Evolutionary conservation across 2,797 vertebrate genomes (phyloP), one percentile per base, ranked within the genome.

Genomic region (Emys orbicularis): DNA sequence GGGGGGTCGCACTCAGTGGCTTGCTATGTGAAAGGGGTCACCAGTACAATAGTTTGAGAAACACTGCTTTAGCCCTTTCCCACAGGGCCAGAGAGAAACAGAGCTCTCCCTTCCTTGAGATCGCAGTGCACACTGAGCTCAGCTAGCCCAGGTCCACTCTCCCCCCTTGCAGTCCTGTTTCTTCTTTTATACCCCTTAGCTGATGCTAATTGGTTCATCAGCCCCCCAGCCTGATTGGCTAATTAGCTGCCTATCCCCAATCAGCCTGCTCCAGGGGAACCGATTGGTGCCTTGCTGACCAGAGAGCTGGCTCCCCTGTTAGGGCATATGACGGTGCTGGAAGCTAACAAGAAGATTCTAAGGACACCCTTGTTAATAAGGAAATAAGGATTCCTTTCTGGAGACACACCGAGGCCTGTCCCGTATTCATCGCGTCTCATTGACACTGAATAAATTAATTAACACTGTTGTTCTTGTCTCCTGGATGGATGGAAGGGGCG

Each of bases 391-490:
- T n/a, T 86, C 47, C 56, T 79, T 12, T 12, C 4, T 5, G 47
- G 25, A 61, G 7, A 16, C 81, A 57, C 34, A 8, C 2, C 47
- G 81, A 90, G 21, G 74, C 37, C 56, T 87, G 23, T 57, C 21
- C 37, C 44, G 44, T 12, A 25, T 74, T 3, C 0, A 0, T 34
- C 23, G 13, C 57, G 12, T 13, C 41, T 0, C 0, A 12, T 6
- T 83, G 61, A 5, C 77, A n/a, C 84, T 10, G 18, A 84, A 52
- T 41, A 3, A 7, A 5, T 21, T 21, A n/a, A 72, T 72, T 41
- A 74, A 37, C 52, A 79, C 27, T 0, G 27, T 1, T 27, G 31
- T 61, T 61, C 31, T 61, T 15, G 29, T 61, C 31, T 34, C 31
- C 59, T 31, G 13, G 13, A 15, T 61, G 59, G 31, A 16, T 34